These are phyloP conservation scores for Petrolisthes manimaculis DNA, from an alignment of 2,888 invertebrate genomes.

Conservation along the genomic window DNA sequence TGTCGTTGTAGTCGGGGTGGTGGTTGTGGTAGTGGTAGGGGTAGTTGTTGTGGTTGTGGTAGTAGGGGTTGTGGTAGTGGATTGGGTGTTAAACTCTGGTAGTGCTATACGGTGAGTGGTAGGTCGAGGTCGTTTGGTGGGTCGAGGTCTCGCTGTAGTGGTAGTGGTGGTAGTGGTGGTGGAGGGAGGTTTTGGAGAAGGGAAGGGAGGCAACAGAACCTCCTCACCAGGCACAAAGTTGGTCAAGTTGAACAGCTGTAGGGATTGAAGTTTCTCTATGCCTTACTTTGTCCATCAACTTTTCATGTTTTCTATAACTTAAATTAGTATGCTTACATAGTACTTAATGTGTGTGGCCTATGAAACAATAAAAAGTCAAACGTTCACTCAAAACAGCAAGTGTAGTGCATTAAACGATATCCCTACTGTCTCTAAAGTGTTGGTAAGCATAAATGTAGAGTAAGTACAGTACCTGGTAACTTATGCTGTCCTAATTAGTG, in stretches of 20 bases:
- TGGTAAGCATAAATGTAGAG: too few relatives aligned
- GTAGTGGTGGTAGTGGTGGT: slow-evolving; percentile 61
- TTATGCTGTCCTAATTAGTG: too few relatives aligned
- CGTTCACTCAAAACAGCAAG: too few relatives aligned
- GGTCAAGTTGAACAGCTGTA: slow-evolving; percentile 35
- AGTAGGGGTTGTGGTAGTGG: slow-evolving; percentile 68
- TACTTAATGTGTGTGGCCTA: too few relatives aligned
- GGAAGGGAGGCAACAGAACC: slow-evolving; percentile 13
- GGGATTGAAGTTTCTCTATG: not conserved
- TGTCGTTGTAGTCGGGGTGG: slow-evolving; percentile 59
- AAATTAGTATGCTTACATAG: too few relatives aligned
- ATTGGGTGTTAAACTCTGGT: slow-evolving; percentile 66
- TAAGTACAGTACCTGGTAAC: too few relatives aligned
- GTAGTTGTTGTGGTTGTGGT: slow-evolving; percentile 71
- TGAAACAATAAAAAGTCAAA: too few relatives aligned
- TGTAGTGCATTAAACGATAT: too few relatives aligned
- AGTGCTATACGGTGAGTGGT: slow-evolving; percentile 34
- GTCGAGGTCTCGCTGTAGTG: slow-evolving; percentile 69
- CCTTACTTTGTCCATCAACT: not conserved
- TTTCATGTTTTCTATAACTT: too few relatives aligned
- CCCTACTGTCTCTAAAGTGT: too few relatives aligned
- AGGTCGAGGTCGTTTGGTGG: slow-evolving; percentile 23
- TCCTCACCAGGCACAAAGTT: slow-evolving; percentile 29
- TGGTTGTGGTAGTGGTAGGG: slow-evolving; percentile 68
- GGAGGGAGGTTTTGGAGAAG: slow-evolving; percentile 42